Evolutionary conservation across 1,140 invertebrate species (phyloP), one percentile per base, ranked within the genome.

Genomic region (Muscidifurax raptorellus): DNA sequence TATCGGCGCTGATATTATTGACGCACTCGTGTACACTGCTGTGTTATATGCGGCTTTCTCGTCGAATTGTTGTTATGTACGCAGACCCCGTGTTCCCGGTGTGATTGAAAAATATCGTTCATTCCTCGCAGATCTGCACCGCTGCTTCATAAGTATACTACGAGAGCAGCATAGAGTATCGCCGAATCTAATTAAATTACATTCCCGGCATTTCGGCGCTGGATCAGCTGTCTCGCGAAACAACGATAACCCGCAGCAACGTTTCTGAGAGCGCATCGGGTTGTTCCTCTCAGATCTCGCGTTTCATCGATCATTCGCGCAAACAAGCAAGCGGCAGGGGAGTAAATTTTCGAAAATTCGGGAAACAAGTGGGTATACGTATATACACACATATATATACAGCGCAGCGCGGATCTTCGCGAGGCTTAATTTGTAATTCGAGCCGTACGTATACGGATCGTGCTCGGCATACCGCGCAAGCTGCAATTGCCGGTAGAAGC

Each of bases 361-460:
- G 22, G 4, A 12, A 71, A 47, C 25, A 25, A 64, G 18, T 22
- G 25, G 44, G 28, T 1, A 30, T 47, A 40, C 36, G 12, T 47
- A 47, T 18, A 4, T 47, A 13, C 44, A 15, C n/a, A n/a, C n/a
- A 40, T 40, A 9, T 40, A 40, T 40, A 3, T 40, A n/a, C n/a
- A n/a, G n/a, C n/a, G n/a, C n/a, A n/a, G n/a, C n/a, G 12, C 44
- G 44, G 1, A 15, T 47, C 44, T 47, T 18, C 52, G 52, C 22
- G n/a, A 22, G 18, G 32, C 40, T 77, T 77, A 83, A 82, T 83
- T 83, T 77, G 81, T 67, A 83, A 83, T 83, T 77, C 59, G 27
- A 66, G 72, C 27, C 69, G 52, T 25, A 44, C 2, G 6, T 47
- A 59, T 47, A 59, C 6, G 5, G 2, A n/a, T 36, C 81, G 74